Evolutionary conservation across 2,797 vertebrate genomes (phyloP).

Genomic region (Enteromius treurensis): DNA sequence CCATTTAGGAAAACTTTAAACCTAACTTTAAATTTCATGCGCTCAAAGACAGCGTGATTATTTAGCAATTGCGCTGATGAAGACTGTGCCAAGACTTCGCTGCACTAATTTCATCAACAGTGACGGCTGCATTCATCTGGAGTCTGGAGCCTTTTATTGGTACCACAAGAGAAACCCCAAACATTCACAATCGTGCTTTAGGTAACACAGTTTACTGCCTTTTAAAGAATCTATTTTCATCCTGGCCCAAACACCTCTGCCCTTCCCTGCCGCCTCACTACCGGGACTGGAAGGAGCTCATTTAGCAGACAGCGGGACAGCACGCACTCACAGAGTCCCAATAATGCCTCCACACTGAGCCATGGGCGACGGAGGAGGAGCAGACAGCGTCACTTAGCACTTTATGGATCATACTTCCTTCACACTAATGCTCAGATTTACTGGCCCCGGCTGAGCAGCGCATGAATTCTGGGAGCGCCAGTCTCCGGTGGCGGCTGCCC

Average conservation of each 20-base stretch:
- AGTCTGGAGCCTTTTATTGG: neutral
- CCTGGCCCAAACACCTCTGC: slow-evolving; percentile 35
- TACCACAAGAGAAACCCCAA: neutral
- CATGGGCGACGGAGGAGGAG: slow-evolving; percentile 48
- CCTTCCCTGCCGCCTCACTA: slow-evolving; percentile 23
- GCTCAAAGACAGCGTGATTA: neutral
- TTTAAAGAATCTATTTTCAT: slow-evolving; percentile 47
- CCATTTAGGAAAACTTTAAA: neutral
- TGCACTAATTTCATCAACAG: slow-evolving; percentile 1
- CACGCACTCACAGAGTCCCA: slow-evolving; percentile 33
- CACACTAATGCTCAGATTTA: slow-evolving; percentile 57
- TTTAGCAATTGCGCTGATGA: neutral
- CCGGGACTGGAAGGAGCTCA: slow-evolving; percentile 29
- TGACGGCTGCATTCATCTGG: neutral
- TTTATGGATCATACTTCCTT: slow-evolving; percentile 64
- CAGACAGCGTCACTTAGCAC: slow-evolving; percentile 58
- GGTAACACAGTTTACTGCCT: slow-evolving; percentile 41
- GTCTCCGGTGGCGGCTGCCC: slow-evolving; percentile 45
- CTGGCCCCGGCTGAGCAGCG: slow-evolving; percentile 48
- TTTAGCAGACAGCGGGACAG: slow-evolving; percentile 47
- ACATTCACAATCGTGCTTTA: slow-evolving; percentile 30
- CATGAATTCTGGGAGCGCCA: slow-evolving; percentile 46
- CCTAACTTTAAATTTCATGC: neutral
- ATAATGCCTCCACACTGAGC: slow-evolving; percentile 36
- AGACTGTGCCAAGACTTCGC: neutral